Evolutionary conservation across 1,140 invertebrate species (phyloP).

Genomic region (Myzus persicae): DNA sequence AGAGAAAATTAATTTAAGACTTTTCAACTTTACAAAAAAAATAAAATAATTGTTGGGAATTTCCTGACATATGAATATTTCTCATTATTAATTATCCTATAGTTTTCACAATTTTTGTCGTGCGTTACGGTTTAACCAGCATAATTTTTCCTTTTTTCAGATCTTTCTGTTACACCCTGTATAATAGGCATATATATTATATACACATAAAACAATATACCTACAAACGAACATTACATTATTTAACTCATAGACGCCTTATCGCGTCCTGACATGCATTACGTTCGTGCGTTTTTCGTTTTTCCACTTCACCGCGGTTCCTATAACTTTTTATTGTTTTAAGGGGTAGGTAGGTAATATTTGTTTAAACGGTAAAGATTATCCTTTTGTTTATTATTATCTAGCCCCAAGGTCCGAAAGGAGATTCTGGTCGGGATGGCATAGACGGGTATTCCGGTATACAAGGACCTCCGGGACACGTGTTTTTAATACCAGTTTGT

Average conservation of each 20-base stretch:
- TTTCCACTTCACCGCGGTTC: not conserved
- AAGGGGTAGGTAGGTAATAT: not conserved
- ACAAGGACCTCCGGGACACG: conserved; percentile 80
- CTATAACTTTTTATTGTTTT: not conserved
- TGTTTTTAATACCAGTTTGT: conserved; percentile 86
- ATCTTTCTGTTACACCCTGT: no score
- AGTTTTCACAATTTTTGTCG: no score
- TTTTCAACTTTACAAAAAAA: no score
- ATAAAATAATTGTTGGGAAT: no score
- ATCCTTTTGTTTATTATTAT: not conserved
- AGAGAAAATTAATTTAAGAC: no score
- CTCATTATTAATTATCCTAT: no score
- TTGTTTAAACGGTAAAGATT: not conserved
- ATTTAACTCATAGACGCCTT: not conserved
- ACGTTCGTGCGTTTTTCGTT: not conserved
- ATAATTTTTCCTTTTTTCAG: no score
- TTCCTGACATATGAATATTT: no score
- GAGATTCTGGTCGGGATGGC: conserved; percentile 77
- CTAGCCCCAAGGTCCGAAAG: conserved; percentile 71
- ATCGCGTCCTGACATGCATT: not conserved
- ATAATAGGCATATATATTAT: not conserved
- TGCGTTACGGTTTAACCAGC: no score
- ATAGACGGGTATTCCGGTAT: conserved; percentile 73
- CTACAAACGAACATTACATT: not conserved
- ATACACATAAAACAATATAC: not conserved